Base-by-base conservation (phyloP, 2,888 invertebrate species). In the Timandra comae region DNA sequence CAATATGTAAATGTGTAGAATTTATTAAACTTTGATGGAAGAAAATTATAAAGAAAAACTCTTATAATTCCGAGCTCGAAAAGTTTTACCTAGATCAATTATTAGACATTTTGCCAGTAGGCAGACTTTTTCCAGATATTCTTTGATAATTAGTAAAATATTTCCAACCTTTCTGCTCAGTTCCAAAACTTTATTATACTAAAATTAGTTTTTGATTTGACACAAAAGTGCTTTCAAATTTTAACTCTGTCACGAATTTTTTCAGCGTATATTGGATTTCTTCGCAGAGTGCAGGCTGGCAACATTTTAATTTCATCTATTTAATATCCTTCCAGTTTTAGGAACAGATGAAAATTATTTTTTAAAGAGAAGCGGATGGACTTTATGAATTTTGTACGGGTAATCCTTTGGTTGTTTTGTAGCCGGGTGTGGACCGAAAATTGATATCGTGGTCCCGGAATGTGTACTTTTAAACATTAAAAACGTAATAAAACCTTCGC, bases 291-390 rank as follows among this genome's bases (percentile, higher is more conserved):
- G 39, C 29, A 41, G 21, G 30, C 39, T 41, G 32, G 38, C 46
- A 29, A 47, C 42, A 46, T 56, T 58, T 59, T 60, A 57, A 66
- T 65, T 61, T 63, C 63, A 58, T 62, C 34, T 42, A 33, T 25
- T 37, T 51, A 47, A 47, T 37, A 52, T 39, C 35, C 34, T 27
- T 30, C 13, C 19, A 37, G 44, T 42, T 52, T 46, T 31, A 30
- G 35, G 20, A 30, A 35, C 39, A 41, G 46, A 50, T 44, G 49
- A 30, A 51, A 49, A 47, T 48, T 45, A 37, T 44, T 38, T 33
- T 46, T 49, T 38, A 10, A 24, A 26, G 34, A 29, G 28, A 30
- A 16, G n/a, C 29, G 34, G 21, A 23, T 27, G 39, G 24, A 11
- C 27, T 27, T 27, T 27, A 27, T 27, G n/a, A 27, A 8, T 27